Base-by-base conservation (phyloP, 2,797 vertebrate genomes). In the Thalassophryne amazonica region DNA sequence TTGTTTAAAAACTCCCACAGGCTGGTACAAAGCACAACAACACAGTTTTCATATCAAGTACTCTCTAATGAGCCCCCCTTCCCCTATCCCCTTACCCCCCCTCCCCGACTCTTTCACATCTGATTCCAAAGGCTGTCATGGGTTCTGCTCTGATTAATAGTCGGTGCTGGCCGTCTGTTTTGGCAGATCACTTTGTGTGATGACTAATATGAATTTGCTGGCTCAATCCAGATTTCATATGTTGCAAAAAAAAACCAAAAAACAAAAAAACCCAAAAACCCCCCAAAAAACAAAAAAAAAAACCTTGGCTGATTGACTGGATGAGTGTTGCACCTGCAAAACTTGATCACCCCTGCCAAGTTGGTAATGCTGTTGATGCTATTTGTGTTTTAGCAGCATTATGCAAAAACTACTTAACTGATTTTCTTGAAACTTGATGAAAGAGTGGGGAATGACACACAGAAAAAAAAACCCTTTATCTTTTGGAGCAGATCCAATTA, bases 1-100 rank as follows among this genome's bases (percentile, higher is more conserved):
- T 83, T 82, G 86, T 92, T 91, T 85, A 83, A 92, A 92, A 86
- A 92, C 87, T 91, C 86, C 90, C 86, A 84, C 82, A 90, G 88
- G 83, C 81, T 88, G 86, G 88, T 88, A 88, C 89, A 88, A 86
- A 81, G 81, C 59, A 88, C 89, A 89, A 92, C 90, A 88, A 91
- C 78, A 89, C 78, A 88, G 83, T 90, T 87, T 92, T 93, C 87
- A 87, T 91, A 90, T 87, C 80, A 89, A 91, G 87, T 74, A 74
- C 80, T 88, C 87, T 86, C 90, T 86, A 85, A 84, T 89, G 80
- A 84, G 57, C 51, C 33, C 52, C n/a, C n/a, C n/a, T n/a, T n/a
- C n/a, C n/a, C n/a, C n/a, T n/a, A n/a, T n/a, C n/a, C n/a, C n/a
- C n/a, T n/a, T n/a, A 51, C 33, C 52, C 65, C 77, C 77, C 78